Evolutionary conservation across 92 coral and sea anemone genomes (phyloP).

Genomic region (Palythoa grandiflora): DNA sequence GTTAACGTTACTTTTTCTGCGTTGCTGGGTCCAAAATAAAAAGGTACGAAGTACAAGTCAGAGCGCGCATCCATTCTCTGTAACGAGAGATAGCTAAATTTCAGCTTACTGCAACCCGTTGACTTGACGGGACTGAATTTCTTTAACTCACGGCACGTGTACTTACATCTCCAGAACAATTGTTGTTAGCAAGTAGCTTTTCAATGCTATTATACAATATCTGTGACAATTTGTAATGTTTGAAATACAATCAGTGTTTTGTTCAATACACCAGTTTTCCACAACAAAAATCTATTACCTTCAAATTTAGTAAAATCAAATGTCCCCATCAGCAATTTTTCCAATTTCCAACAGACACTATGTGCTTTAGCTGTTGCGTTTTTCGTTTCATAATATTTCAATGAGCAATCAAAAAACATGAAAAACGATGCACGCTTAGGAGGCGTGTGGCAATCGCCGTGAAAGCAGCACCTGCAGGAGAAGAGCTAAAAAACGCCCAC

Average conservation of each 20-base stretch:
- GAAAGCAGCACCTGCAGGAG: too few relatives aligned
- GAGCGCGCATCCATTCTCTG: constrained; percentile 8
- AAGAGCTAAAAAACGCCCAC: too few relatives aligned
- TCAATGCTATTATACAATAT: not conserved
- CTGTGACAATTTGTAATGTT: not conserved
- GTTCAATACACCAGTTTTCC: not conserved
- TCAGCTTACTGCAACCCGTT: not conserved
- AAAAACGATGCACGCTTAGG: too few relatives aligned
- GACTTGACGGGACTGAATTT: not conserved
- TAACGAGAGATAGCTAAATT: not conserved
- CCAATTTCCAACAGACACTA: too few relatives aligned
- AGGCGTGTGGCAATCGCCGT: too few relatives aligned
- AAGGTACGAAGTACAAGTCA: not conserved
- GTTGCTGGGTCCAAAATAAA: constrained; percentile 3
- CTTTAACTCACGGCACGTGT: constrained; percentile 26
- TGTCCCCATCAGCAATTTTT: too few relatives aligned
- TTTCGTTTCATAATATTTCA: too few relatives aligned
- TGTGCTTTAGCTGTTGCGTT: too few relatives aligned
- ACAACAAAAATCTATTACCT: too few relatives aligned
- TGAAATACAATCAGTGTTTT: not conserved
- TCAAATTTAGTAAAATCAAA: too few relatives aligned
- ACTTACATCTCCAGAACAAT: not conserved
- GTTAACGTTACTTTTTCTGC: constrained; percentile 45
- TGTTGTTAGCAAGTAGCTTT: constrained; percentile 15
- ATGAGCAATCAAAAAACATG: too few relatives aligned